These are phyloP conservation scores for Aplidium turbinatum DNA, from an alignment of 23 tunicate genomes.

Conservation along the genomic window DNA sequence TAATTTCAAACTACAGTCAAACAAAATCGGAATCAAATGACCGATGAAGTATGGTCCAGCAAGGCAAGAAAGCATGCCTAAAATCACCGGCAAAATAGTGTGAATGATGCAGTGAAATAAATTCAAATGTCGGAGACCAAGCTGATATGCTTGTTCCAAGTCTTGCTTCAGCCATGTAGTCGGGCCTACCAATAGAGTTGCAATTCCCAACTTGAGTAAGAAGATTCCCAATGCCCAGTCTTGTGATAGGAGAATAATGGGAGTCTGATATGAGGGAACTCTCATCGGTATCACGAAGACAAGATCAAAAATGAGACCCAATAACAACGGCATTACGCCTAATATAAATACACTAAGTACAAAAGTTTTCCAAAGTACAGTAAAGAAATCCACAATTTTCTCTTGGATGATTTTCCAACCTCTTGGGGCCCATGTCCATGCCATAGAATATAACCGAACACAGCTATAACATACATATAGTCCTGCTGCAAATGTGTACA, in stretches of 20 bases:
- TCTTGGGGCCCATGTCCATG: conserved; percentile 47
- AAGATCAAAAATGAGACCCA: conserved; percentile 64
- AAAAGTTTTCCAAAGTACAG: conserved; percentile 29
- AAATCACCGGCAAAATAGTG: conserved; percentile 42
- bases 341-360: conserved; percentile 30
- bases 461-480: conserved; percentile 56
- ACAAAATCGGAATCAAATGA: conserved; percentile 23
- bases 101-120: conserved; percentile 11
- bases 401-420: conserved; percentile 35
- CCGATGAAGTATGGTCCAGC: conserved; percentile 58
- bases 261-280: conserved; percentile 64
- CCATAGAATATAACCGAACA: conserved; percentile 21
- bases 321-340: conserved; percentile 47
- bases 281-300: conserved; percentile 68
- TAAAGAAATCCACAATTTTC: conserved; percentile 19
- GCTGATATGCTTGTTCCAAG: conserved; percentile 60
- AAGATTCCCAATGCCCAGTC: conserved; percentile 84
- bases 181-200: conserved; percentile 49
- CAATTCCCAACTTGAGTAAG: conserved; percentile 36
- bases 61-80: conserved; percentile 18
- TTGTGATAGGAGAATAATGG: conserved; percentile 61
- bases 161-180: conserved; percentile 47
- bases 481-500: conserved; percentile 66
- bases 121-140: conserved; percentile 48
- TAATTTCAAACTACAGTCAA: background rate